Evolutionary conservation across 2,888 invertebrate genomes (phyloP).

Genomic region (Tortricodes alternella): DNA sequence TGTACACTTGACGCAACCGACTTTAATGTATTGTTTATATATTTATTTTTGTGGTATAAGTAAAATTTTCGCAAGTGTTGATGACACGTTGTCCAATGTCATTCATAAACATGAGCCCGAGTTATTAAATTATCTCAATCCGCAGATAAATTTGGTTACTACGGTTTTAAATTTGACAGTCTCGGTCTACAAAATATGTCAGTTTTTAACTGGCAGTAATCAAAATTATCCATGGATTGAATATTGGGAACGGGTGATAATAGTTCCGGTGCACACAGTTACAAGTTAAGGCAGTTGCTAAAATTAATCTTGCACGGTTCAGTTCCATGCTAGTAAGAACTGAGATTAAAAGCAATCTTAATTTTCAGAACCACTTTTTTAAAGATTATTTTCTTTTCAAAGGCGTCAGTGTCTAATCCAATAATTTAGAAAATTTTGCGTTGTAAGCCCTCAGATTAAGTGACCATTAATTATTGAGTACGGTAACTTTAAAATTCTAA

Average conservation of each 20-base stretch:
- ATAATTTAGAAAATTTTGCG: slow-evolving; percentile 10
- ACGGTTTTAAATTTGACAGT: too few species aligned
- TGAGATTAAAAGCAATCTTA: background rate
- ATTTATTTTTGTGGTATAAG: slow-evolving; percentile 14
- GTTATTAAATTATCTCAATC: background rate
- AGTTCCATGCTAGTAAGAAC: too few species aligned
- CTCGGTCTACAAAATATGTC: too few species aligned
- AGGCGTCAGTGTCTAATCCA: slow-evolving; percentile 8
- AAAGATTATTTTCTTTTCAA: too few species aligned
- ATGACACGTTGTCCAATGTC: slow-evolving; percentile 6
- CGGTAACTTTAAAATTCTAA: slow-evolving; percentile 6
- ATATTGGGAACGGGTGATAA: too few species aligned
- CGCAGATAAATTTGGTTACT: background rate
- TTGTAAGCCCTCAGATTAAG: slow-evolving; percentile 18
- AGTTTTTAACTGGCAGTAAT: too few species aligned
- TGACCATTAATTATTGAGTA: slow-evolving; percentile 24
- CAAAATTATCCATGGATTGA: too few species aligned
- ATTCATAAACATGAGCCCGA: background rate
- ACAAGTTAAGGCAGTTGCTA: background rate
- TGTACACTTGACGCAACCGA: slow-evolving; percentile 39
- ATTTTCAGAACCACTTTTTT: slow-evolving; percentile 8
- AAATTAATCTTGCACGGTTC: background rate
- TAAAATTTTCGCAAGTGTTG: slow-evolving; percentile 9
- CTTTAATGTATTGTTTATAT: slow-evolving; percentile 37
- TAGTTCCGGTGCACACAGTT: background rate